Evolutionary conservation across 2,797 vertebrate genomes (phyloP).

Genomic region (Rhinatrema bivittatum): DNA sequence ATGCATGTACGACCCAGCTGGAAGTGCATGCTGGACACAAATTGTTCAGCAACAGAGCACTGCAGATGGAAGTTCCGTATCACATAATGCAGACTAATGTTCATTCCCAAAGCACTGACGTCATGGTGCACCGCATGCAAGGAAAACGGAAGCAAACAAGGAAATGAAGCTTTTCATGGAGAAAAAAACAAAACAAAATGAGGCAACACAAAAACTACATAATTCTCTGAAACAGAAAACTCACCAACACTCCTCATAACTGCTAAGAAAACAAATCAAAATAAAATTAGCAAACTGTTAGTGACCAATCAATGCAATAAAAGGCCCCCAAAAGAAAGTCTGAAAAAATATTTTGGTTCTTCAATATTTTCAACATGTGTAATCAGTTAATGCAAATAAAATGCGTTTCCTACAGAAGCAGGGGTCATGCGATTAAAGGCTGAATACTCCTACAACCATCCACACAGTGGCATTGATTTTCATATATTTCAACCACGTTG

Average conservation of each 20-base stretch:
- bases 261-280: constrained; percentile 66
- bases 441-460: too few relatives aligned
- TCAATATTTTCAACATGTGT: constrained; percentile 12
- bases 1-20: too few relatives aligned
- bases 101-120: constrained; percentile 16
- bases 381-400: constrained; percentile 13
- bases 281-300: constrained; percentile 59
- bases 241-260: constrained; percentile 98
- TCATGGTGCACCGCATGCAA: constrained; percentile 24
- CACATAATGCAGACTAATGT: constrained; percentile 11
- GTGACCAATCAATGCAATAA: constrained; percentile 49
- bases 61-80: constrained; percentile 43
- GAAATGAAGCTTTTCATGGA: too few relatives aligned
- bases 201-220: constrained; percentile 35
- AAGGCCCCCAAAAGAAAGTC: constrained; percentile 33
- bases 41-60: constrained; percentile 56
- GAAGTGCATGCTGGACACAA: too few relatives aligned
- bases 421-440: too few relatives aligned
- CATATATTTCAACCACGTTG: too few relatives aligned
- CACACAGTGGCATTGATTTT: too few relatives aligned
- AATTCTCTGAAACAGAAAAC: constrained; percentile 64
- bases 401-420: neutral
- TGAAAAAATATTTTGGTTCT: constrained; percentile 14
- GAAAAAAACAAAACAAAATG: neutral
- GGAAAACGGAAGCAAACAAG: too few relatives aligned